phyloP scores from a whole-genome alignment of 2,797 vertebrate species.

The Periparus ater region DNA sequence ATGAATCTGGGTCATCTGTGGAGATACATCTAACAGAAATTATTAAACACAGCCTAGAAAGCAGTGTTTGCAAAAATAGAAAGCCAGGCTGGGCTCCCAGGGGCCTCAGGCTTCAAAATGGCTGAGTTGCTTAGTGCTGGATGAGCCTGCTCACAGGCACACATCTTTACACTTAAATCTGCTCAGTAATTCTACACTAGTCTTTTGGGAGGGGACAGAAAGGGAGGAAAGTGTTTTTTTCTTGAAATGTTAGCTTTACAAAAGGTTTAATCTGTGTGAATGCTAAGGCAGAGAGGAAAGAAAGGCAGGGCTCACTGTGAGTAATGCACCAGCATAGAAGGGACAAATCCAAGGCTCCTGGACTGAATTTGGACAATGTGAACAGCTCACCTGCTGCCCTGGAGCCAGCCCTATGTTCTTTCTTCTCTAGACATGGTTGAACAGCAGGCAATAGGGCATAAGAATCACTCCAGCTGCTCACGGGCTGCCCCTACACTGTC shows the following conservation, averaged over 20 bases:
- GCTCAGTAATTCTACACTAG: background rate
- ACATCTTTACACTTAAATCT: background rate
- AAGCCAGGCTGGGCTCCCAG: background rate
- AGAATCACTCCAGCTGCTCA: background rate
- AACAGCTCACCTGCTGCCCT: background rate
- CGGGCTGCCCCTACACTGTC: background rate
- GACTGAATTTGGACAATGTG: background rate
- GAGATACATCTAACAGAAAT: conserved; percentile 8
- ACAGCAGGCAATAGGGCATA: background rate
- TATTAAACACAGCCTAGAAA: conserved; percentile 29
- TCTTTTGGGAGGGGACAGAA: background rate
- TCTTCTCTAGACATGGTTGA: background rate
- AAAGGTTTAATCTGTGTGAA: background rate
- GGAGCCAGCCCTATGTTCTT: background rate
- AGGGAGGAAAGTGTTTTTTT: background rate
- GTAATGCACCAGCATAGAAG: background rate
- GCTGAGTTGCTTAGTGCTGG: background rate
- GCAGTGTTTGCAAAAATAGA: background rate
- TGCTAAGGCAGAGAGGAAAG: background rate
- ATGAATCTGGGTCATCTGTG: conserved; percentile 45
- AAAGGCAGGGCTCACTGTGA: background rate
- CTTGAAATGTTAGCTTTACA: background rate
- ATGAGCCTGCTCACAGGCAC: background rate
- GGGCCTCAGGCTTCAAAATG: conserved; percentile 18
- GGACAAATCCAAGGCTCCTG: background rate